These are phyloP conservation scores for Halichoerus grypus DNA, from an alignment of 2,113 vertebrate genomes.

Conservation along the genomic window DNA sequence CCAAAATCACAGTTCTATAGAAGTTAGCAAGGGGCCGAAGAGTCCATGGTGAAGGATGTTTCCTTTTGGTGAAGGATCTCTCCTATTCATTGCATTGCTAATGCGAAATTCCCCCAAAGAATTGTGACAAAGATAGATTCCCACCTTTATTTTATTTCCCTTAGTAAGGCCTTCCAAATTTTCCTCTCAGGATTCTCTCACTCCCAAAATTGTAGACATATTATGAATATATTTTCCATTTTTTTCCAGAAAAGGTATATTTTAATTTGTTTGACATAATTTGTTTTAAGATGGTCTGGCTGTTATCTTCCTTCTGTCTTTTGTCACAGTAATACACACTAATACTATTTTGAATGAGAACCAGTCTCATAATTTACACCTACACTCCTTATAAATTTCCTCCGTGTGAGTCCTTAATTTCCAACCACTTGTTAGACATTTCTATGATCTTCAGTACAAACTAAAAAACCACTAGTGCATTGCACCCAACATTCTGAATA, in stretches of 20 bases:
- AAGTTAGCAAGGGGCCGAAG: not conserved
- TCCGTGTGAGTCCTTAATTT: not conserved
- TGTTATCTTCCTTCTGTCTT: not conserved
- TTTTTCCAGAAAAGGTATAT: not conserved
- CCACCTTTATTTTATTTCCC: not conserved
- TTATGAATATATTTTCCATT: not conserved
- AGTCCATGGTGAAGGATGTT: not conserved
- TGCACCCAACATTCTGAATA: not conserved
- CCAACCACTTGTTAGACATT: not conserved
- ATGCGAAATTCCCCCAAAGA: not conserved
- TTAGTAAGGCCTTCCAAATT: not conserved
- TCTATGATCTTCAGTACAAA: not conserved
- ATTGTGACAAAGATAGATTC: not conserved
- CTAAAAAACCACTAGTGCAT: not conserved
- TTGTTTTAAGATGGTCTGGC: not conserved
- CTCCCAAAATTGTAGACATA: not conserved
- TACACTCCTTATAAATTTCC: not conserved
- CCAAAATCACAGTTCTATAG: not conserved
- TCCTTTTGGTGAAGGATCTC: not conserved
- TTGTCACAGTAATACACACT: not conserved
- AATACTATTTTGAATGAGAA: not conserved
- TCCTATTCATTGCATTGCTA: not conserved
- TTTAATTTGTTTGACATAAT: not conserved
- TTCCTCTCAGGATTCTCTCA: not conserved
- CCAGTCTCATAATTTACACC: not conserved